Percentiles rank a stretch among this genome's conserved stretches.
Conservation (phyloP, 2,113 vertebrate species). For the Oplegnathus fasciatus region DNA sequence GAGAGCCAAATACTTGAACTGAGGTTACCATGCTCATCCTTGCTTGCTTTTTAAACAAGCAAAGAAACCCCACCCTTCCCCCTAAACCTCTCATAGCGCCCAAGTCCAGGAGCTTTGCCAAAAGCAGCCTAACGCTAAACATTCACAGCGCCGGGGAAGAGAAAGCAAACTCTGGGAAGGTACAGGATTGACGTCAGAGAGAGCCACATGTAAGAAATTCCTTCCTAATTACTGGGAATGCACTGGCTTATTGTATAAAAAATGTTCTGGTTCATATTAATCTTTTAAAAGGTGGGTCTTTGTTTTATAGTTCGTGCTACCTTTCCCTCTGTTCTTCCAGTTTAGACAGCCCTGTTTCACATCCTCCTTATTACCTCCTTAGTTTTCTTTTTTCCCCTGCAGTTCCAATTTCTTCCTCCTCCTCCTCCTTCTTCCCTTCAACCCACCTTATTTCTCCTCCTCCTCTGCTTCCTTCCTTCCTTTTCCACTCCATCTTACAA, state of each 20-base stretch:
- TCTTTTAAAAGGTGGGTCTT: constrained; percentile 62
- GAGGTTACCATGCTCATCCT: constrained; percentile 64
- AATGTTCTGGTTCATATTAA: constrained; percentile 61
- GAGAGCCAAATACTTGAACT: constrained; percentile 60
- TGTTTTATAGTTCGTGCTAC: constrained; percentile 51
- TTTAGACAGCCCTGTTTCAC: constrained; percentile 1
- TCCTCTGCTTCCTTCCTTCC: constrained; percentile 16
- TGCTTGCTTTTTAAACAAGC: constrained; percentile 72
- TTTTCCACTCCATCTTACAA: constrained; percentile 13
- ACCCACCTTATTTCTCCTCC: not conserved
- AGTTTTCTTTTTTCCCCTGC: not conserved
- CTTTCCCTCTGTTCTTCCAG: constrained; percentile 17
- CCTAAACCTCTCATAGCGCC: constrained; percentile 68
- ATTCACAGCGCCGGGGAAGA: constrained; percentile 71
- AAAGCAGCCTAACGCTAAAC: constrained; percentile 78
- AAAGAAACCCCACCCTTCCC: constrained; percentile 69
- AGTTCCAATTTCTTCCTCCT: constrained; percentile 2
- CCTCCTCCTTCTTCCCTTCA: not conserved
- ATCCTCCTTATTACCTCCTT: constrained; percentile 1
- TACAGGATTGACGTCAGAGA: constrained; percentile 87
- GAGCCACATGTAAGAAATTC: constrained; percentile 86
- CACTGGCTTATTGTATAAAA: constrained; percentile 78
- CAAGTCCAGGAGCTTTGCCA: constrained; percentile 77
- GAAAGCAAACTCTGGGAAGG: constrained; percentile 82
- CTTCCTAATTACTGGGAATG: constrained; percentile 85